A percentile compares a stretch with the other conserved stretches of the same genome.
Conservation (phyloP, 2,113 vertebrate genomes). For the Rhea americana region DNA sequence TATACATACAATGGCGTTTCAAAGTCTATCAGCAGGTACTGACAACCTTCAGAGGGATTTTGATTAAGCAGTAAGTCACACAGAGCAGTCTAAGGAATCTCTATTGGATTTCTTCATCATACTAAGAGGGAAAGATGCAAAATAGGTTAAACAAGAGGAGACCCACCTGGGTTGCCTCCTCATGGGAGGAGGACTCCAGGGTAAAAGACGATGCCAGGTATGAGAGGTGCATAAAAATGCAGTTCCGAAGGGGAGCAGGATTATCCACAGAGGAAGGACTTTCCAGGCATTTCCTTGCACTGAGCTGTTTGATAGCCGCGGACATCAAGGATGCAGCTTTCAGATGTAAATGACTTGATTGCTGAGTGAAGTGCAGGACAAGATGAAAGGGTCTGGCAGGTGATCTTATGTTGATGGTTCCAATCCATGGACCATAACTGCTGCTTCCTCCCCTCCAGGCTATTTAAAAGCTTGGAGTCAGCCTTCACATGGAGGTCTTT, state of each 20-base stretch:
- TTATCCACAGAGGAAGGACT: not conserved
- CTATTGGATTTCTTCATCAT: not conserved
- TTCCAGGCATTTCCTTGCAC: not conserved
- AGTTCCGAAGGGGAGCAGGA: not conserved
- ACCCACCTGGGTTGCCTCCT: not conserved
- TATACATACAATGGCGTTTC: not conserved
- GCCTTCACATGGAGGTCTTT: not conserved
- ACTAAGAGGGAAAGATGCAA: not conserved
- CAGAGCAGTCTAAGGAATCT: not conserved
- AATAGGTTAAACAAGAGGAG: not conserved
- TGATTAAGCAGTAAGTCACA: not conserved
- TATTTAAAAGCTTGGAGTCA: not conserved
- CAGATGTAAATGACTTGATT: not conserved
- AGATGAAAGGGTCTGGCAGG: not conserved
- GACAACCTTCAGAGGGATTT: not conserved
- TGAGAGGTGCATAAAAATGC: not conserved
- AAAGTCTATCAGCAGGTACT: not conserved
- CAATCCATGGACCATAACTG: not conserved
- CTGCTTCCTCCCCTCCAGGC: not conserved
- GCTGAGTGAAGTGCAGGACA: not conserved
- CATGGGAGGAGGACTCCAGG: not conserved
- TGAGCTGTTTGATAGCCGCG: not conserved
- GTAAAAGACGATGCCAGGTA: not conserved
- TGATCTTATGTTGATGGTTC: not conserved
- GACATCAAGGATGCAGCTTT: not conserved